Base-by-base conservation (phyloP, 2,888 invertebrate species). In the Cosmorhoe ocellata region DNA sequence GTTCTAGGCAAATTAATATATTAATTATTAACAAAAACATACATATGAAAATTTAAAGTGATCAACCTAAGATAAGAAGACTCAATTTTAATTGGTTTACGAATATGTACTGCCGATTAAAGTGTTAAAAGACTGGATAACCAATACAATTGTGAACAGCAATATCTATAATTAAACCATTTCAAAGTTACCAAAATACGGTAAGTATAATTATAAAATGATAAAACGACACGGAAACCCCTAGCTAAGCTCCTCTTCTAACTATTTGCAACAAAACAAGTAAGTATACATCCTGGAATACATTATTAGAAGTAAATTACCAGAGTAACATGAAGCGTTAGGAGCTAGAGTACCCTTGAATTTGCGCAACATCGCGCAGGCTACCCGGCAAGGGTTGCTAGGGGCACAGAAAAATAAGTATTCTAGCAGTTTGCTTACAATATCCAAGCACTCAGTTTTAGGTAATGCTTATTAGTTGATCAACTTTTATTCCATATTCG, bases 391-490 rank as follows among this genome's bases (percentile, higher is more conserved):
- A 49, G 49, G 49, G 48, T 49, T 49, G 13, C 39, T 32, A 2
- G 69, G 73, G 73, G 66, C 69, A 47, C 40, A 30, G 34, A 30
- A 40, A 34, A 28, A 47, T 28, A 28, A 1, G 2, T n/a, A n/a
- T 28, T 26, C 7, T 6, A 7, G 26, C 26, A 28, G 28, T 27
- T 3, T 27, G 7, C 27, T 6, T 5, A 8, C 18, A n/a, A n/a
- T n/a, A n/a, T n/a, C n/a, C n/a, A n/a, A n/a, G n/a, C n/a, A n/a
- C n/a, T n/a, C n/a, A n/a, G n/a, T n/a, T n/a, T n/a, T n/a, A n/a
- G n/a, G n/a, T n/a, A n/a, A n/a, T n/a, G n/a, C n/a, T n/a, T n/a
- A n/a, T n/a, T n/a, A n/a, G n/a, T n/a, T n/a, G n/a, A n/a, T n/a
- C n/a, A n/a, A n/a, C n/a, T n/a, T n/a, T n/a, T n/a, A n/a, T n/a